A percentile compares a stretch with the other conserved stretches of the same genome.
Conservation (phyloP, 2,113 vertebrate genomes). For the Poeciliopsis occidentalis region DNA sequence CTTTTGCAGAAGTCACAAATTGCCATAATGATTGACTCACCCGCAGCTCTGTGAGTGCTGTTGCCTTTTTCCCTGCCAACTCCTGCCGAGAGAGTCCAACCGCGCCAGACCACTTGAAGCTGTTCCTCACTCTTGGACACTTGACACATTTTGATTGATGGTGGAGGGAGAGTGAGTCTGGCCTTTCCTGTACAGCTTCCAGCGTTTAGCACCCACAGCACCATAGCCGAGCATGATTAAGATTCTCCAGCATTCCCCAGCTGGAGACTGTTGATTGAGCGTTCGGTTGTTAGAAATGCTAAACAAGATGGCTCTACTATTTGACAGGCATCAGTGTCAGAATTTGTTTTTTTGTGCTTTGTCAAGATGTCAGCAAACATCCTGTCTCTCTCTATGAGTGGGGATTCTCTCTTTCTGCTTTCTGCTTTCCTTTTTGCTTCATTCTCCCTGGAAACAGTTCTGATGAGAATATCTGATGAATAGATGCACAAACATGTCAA, state of each 20-base stretch:
- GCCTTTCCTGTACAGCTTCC: constrained; percentile 31
- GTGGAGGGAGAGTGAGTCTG: constrained; percentile 14
- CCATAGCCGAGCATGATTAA: constrained; percentile 55
- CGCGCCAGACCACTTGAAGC: constrained; percentile 40
- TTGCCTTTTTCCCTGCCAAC: constrained; percentile 33
- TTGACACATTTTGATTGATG: constrained; percentile 64
- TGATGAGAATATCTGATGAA: constrained; percentile 87
- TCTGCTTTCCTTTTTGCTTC: constrained; percentile 83
- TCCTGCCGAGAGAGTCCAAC: constrained; percentile 41
- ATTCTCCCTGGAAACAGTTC: constrained; percentile 82
- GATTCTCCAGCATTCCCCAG: constrained; percentile 44
- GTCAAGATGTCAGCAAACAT: constrained; percentile 89
- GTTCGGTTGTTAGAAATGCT: constrained; percentile 75
- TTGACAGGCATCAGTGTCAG: constrained; percentile 92
- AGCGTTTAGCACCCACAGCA: constrained; percentile 36
- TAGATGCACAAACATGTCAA: constrained; percentile 80
- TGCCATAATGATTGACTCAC: constrained; percentile 46
- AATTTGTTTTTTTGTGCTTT: constrained; percentile 83
- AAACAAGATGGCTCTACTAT: constrained; percentile 74
- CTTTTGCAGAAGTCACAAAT: constrained; percentile 50
- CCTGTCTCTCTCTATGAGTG: constrained; percentile 82
- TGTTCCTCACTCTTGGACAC: constrained; percentile 36
- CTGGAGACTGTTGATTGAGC: constrained; percentile 67
- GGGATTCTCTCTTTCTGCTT: constrained; percentile 85
- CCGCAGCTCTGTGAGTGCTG: constrained; percentile 30